Conservation (phyloP, 2,888 invertebrate species). For the Theretra japonica region DNA sequence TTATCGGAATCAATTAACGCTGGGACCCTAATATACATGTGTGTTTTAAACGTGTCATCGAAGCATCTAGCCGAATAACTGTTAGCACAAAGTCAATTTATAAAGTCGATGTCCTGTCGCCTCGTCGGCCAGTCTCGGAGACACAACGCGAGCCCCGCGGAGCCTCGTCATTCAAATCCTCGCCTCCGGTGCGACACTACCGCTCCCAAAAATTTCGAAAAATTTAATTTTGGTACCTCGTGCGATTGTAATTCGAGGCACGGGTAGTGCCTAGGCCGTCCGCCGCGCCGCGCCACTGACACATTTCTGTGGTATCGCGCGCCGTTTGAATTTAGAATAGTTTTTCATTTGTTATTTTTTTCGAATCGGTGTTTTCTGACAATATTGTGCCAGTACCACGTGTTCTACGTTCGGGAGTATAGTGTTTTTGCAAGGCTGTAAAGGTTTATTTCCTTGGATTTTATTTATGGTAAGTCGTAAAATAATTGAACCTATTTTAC, state of each 20-base stretch:
- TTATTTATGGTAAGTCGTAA: constrained; percentile 59
- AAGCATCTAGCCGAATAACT: constrained; percentile 60
- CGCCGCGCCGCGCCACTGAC: constrained; percentile 81
- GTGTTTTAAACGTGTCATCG: constrained; percentile 43
- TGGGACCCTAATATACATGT: constrained; percentile 23
- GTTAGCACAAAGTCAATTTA: constrained; percentile 81
- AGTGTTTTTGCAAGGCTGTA: constrained; percentile 38
- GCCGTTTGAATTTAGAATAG: constrained; percentile 81
- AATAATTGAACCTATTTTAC: not conserved
- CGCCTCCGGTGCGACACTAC: constrained; percentile 71
- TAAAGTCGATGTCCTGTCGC: constrained; percentile 82
- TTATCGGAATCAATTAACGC: constrained; percentile 22
- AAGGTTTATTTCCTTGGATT: constrained; percentile 52
- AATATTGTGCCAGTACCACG: constrained; percentile 64
- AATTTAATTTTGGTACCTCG: constrained; percentile 62
- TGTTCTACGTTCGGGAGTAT: constrained; percentile 45
- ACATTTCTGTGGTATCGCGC: constrained; percentile 80
- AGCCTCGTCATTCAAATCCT: constrained; percentile 72
- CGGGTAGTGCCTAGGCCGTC: constrained; percentile 77
- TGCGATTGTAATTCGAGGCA: constrained; percentile 68
- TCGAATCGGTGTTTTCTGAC: constrained; percentile 61
- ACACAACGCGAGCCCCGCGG: constrained; percentile 61
- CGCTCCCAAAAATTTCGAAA: constrained; percentile 74
- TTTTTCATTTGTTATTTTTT: constrained; percentile 63
- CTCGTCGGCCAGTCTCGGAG: constrained; percentile 72